Evolutionary conservation across 2,113 vertebrate genomes (phyloP).

Genomic region (Tylochromis polylepis): DNA sequence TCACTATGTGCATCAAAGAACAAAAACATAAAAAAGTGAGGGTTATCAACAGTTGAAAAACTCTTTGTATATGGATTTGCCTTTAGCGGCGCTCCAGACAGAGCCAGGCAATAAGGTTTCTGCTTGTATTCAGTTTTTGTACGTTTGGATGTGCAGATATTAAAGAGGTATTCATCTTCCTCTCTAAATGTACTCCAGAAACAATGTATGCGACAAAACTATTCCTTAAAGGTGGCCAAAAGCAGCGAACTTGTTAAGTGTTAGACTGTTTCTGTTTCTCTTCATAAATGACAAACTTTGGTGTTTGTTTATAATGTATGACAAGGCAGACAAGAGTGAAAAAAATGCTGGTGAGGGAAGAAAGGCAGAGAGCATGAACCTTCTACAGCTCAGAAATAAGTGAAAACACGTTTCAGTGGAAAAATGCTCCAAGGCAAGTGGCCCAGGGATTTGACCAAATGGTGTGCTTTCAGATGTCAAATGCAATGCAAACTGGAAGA

Average conservation of each 20-base stretch:
- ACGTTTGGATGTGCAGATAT: background rate
- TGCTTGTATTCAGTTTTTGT: background rate
- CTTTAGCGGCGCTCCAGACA: background rate
- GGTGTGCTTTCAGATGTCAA: slow-evolving; percentile 36
- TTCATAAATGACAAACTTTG: background rate
- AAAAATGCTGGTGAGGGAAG: slow-evolving; percentile 2
- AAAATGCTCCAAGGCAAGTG: slow-evolving; percentile 33
- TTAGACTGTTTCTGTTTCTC: background rate
- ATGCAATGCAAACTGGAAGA: slow-evolving; percentile 23
- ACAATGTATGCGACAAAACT: background rate
- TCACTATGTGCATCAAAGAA: background rate
- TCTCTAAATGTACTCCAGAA: background rate
- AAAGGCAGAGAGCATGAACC: slow-evolving; percentile 12
- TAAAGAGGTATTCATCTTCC: background rate
- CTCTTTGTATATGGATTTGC: background rate
- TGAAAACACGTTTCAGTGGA: slow-evolving; percentile 61
- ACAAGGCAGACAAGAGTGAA: slow-evolving; percentile 3
- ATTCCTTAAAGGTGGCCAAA: slow-evolving; percentile 15
- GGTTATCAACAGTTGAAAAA: background rate
- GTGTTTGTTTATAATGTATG: slow-evolving; percentile 4
- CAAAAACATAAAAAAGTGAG: background rate
- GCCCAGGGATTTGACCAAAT: slow-evolving; percentile 39
- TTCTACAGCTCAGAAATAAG: slow-evolving; percentile 27
- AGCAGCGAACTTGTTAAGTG: background rate
- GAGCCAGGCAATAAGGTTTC: background rate